Evolutionary conservation across 2,888 invertebrate species (phyloP).

Genomic region (Mimas tiliae): DNA sequence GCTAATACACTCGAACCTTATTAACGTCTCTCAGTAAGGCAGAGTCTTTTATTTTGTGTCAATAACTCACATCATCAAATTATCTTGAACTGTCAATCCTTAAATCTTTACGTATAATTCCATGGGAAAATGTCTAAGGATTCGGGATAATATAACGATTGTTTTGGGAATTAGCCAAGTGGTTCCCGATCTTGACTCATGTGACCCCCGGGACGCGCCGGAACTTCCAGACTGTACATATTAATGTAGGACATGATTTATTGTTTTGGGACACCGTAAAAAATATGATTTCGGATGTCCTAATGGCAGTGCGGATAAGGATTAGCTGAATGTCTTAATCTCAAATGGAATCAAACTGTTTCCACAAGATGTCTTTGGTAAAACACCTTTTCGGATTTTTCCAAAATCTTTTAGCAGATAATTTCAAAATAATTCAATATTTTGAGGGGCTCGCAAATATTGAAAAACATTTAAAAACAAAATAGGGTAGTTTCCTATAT

Average conservation of each 20-base stretch:
- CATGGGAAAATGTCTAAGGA: constrained; percentile 47
- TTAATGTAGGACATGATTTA: constrained; percentile 60
- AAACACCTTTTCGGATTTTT: too few relatives aligned
- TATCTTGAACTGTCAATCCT: constrained; percentile 33
- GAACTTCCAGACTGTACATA: constrained; percentile 49
- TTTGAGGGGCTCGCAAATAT: too few relatives aligned
- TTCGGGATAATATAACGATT: constrained; percentile 66
- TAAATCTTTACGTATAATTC: constrained; percentile 44
- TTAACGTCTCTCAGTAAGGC: too few relatives aligned
- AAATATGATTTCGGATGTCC: constrained; percentile 21
- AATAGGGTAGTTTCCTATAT: too few relatives aligned
- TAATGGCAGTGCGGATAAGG: too few relatives aligned
- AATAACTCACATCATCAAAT: not conserved
- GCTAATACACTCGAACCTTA: too few relatives aligned
- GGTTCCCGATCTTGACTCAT: constrained; percentile 66
- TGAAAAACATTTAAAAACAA: too few relatives aligned
- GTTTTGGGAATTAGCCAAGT: constrained; percentile 80
- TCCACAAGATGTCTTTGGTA: too few relatives aligned
- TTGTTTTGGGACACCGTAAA: constrained; percentile 44
- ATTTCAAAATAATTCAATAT: too few relatives aligned
- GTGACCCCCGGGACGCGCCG: constrained; percentile 68
- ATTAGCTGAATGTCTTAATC: too few relatives aligned
- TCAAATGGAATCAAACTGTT: too few relatives aligned
- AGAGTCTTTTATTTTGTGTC: not conserved
- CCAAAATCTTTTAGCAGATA: too few relatives aligned